A percentile compares a stretch with the other conserved stretches of the same genome.
Evolutionary conservation across 2,113 vertebrate genomes (phyloP).

Genomic region (Eonycteris spelaea): DNA sequence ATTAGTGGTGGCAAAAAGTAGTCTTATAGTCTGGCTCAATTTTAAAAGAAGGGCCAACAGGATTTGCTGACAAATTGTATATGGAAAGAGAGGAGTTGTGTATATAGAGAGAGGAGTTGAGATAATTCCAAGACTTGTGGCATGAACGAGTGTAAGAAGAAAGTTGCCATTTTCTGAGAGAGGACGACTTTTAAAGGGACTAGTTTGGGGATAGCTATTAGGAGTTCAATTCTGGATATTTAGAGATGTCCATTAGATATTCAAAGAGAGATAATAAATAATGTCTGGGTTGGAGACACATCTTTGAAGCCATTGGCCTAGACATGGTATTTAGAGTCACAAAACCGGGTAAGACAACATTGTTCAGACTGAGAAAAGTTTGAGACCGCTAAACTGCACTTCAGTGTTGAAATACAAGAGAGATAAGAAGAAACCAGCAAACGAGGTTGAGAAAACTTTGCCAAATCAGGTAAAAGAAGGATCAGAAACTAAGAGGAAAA

Average conservation of each 20-base stretch:
- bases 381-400: background rate
- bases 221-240: background rate
- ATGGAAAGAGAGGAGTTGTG: background rate
- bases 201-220: background rate
- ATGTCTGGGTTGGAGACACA: background rate
- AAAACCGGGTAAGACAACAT: background rate
- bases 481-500: background rate
- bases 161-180: background rate
- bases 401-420: background rate
- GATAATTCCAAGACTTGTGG: background rate
- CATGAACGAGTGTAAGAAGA: background rate
- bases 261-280: background rate
- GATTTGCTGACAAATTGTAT: background rate
- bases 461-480: background rate
- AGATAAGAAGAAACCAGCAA: background rate
- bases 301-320: background rate
- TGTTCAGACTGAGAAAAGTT: background rate
- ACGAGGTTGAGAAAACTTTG: background rate
- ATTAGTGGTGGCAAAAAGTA: background rate
- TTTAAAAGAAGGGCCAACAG: background rate
- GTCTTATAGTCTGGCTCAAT: background rate
- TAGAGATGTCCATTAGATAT: background rate
- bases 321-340: background rate
- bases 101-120: background rate
- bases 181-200: background rate